These are phyloP conservation scores for Steinernema hermaphroditum DNA, from an alignment of 2,888 invertebrate species.

Conservation along the genomic window DNA sequence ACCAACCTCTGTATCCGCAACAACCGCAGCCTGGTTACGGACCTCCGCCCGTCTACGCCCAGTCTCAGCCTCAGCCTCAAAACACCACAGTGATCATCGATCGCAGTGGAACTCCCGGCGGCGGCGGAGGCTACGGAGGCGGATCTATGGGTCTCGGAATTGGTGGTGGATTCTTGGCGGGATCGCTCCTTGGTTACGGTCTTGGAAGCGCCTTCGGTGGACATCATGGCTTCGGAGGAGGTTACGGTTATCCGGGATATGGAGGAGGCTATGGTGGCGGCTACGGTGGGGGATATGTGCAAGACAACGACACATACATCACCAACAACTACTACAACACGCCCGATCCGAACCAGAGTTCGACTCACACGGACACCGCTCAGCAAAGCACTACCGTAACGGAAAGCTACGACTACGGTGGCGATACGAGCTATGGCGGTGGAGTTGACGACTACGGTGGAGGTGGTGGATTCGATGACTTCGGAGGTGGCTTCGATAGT, in stretches of 20 bases:
- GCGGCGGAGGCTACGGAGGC: constrained; percentile 35
- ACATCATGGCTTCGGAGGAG: constrained; percentile 44
- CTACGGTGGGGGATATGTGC: not conserved
- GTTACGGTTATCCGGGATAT: constrained; percentile 6
- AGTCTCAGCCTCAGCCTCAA: constrained; percentile 26
- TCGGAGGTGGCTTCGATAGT: constrained; percentile 36
- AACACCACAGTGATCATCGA: constrained; percentile 49
- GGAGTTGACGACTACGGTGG: constrained; percentile 2
- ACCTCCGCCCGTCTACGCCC: constrained; percentile 6
- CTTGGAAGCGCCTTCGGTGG: constrained; percentile 40
- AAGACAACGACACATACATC: constrained; percentile 59
- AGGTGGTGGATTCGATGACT: constrained; percentile 6
- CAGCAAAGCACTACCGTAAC: not conserved
- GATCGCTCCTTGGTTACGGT: constrained; percentile 50
- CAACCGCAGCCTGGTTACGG: constrained; percentile 8
- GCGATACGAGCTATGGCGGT: not conserved
- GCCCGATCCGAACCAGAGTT: not conserved
- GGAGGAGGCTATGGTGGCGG: constrained; percentile 48
- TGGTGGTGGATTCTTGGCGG: constrained; percentile 55
- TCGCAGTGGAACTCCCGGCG: constrained; percentile 33
- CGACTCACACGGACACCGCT: not conserved
- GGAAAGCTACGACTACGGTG: not conserved
- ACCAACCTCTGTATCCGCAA: not conserved
- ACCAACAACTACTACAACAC: constrained; percentile 54
- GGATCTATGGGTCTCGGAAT: constrained; percentile 46